These are phyloP conservation scores for Zaprionus gabonicus DNA, from an alignment of 1,140 invertebrate genomes.

Conservation along the genomic window DNA sequence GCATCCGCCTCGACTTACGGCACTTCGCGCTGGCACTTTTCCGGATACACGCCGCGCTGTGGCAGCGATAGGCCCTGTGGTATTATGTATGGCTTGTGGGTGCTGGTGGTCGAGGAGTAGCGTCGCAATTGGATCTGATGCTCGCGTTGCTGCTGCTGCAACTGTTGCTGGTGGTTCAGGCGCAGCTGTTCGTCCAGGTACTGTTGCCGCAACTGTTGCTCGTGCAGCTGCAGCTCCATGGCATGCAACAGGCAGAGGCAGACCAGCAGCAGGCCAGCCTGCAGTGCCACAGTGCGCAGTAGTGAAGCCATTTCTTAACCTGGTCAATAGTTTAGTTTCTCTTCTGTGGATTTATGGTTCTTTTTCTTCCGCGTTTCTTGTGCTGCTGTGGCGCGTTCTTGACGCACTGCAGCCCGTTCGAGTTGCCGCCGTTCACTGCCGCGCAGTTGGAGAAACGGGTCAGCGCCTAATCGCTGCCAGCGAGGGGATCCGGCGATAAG, in stretches of 20 bases:
- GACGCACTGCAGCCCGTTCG: slow-evolving; percentile 44
- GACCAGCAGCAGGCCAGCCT: slow-evolving; percentile 53
- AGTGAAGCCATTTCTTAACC: slow-evolving; percentile 46
- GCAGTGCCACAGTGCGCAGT: slow-evolving; percentile 43
- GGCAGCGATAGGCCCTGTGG: slow-evolving; percentile 73
- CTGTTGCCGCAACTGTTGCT: slow-evolving; percentile 66
- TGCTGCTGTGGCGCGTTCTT: not conserved
- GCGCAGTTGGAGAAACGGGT: slow-evolving; percentile 46
- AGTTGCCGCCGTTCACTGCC: slow-evolving; percentile 62
- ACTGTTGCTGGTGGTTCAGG: slow-evolving; percentile 49
- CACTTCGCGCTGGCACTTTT: slow-evolving; percentile 78
- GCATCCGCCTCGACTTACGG: slow-evolving; percentile 65
- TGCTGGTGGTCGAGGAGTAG: slow-evolving; percentile 65
- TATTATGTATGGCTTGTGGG: slow-evolving; percentile 63
- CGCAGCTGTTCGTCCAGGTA: slow-evolving; percentile 55
- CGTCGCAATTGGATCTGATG: slow-evolving; percentile 56
- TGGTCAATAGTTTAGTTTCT: not conserved
- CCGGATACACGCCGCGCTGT: slow-evolving; percentile 59
- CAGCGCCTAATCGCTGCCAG: slow-evolving; percentile 46
- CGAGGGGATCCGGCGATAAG: slow-evolving; percentile 41
- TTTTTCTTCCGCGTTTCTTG: not conserved
- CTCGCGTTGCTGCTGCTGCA: slow-evolving; percentile 54
- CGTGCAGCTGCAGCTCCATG: slow-evolving; percentile 63
- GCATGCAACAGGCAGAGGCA: slow-evolving; percentile 57
- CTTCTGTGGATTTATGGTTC: not conserved